A percentile compares a stretch with the other conserved stretches of the same genome.
Conservation (phyloP, 2,113 vertebrate species). For the Sardina pilchardus region DNA sequence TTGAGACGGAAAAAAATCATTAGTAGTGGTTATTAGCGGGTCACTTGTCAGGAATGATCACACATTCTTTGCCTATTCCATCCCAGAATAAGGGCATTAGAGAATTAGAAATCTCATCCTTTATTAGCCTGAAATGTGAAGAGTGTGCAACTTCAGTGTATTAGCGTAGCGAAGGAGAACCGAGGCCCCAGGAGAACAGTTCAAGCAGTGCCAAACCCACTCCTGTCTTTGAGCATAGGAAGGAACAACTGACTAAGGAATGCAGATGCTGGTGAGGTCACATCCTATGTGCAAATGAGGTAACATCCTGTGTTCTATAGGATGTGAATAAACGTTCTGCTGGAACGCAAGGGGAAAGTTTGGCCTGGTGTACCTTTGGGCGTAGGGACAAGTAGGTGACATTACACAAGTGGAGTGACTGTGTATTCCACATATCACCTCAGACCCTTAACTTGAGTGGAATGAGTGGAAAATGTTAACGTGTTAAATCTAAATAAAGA, state of each 20-base stretch:
- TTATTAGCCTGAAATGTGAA: neutral
- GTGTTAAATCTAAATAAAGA: no score
- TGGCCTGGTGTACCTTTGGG: neutral
- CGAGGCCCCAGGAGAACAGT: neutral
- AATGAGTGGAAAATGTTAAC: no score
- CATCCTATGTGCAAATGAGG: neutral
- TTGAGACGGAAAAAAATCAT: neutral
- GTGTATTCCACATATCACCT: neutral
- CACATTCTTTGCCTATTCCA: neutral
- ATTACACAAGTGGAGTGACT: neutral
- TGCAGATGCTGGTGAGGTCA: neutral
- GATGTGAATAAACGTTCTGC: neutral
- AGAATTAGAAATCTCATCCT: neutral
- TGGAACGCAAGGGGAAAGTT: neutral
- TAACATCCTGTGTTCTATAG: conserved; percentile 3
- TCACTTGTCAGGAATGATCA: neutral
- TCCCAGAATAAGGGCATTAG: neutral
- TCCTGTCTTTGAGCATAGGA: neutral
- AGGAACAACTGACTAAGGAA: neutral
- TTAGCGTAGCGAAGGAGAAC: neutral
- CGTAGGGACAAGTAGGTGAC: neutral
- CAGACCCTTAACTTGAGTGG: no score
- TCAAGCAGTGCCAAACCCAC: neutral
- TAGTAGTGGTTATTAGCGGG: neutral
- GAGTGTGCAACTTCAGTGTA: neutral